These are phyloP conservation scores for Cabera pusaria DNA, from an alignment of 2,888 invertebrate genomes.

Conservation along the genomic window DNA sequence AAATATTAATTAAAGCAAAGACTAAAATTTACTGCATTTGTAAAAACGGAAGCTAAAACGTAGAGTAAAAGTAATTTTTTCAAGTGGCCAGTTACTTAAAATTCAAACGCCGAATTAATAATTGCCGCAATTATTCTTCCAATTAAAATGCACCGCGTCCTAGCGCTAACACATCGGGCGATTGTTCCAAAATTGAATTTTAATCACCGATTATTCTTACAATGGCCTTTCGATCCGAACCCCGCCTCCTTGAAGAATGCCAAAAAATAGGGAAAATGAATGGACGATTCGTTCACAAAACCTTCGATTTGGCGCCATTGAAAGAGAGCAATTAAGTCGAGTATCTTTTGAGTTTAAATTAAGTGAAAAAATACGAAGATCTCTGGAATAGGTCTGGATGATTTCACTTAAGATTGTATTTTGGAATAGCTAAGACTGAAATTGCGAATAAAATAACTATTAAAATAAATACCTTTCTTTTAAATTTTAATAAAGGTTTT, in stretches of 20 bases:
- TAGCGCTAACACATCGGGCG: conserved; percentile 63
- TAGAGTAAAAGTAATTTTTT: too few species aligned
- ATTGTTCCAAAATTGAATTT: conserved; percentile 83
- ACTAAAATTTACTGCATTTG: too few species aligned
- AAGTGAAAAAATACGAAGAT: conserved; percentile 66
- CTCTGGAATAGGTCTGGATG: conserved; percentile 8
- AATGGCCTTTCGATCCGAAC: conserved; percentile 57
- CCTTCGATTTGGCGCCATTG: conserved; percentile 57
- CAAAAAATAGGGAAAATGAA: conserved; percentile 78
- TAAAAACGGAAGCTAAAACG: too few species aligned
- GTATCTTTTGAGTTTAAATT: conserved; percentile 83
- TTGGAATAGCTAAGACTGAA: background rate
- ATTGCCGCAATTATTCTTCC: conserved; percentile 62
- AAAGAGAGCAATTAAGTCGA: conserved; percentile 77
- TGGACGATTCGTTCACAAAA: conserved; percentile 62
- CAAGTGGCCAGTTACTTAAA: conserved; percentile 22
- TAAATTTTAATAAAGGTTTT: too few species aligned
- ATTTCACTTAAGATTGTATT: background rate
- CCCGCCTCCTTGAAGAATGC: conserved; percentile 55
- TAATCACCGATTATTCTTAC: conserved; percentile 80
- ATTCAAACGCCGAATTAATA: conserved; percentile 34
- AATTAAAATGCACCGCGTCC: conserved; percentile 79
- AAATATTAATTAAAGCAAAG: too few species aligned
- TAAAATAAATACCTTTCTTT: too few species aligned
- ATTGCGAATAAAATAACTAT: too few species aligned